A percentile compares a stretch with the other conserved stretches of the same genome.
phyloP scores from a whole-genome alignment of 1,140 invertebrate species.

The Drosophila parvula region DNA sequence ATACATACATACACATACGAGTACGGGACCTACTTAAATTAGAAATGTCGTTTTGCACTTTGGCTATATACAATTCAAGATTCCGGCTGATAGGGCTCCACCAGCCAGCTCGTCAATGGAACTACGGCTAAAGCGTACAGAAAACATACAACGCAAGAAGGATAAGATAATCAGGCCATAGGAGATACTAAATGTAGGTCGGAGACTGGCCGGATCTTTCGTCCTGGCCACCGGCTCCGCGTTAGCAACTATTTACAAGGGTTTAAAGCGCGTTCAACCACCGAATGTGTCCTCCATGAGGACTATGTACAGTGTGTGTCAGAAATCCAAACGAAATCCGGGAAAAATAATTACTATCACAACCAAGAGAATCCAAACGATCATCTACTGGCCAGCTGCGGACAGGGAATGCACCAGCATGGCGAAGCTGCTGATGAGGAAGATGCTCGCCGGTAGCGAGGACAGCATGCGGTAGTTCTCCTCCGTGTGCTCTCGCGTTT shows the following conservation, averaged over 20 bases:
- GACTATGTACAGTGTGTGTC: constrained; percentile 23
- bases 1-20: constrained; percentile 28
- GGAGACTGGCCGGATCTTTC: constrained; percentile 5
- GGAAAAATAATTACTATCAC: constrained; percentile 57
- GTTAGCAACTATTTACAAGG: constrained; percentile 49
- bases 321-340: constrained; percentile 17
- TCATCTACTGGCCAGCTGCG: constrained; percentile 34
- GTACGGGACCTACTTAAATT: constrained; percentile 52
- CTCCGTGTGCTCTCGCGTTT: constrained; percentile 89
- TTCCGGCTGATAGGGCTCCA: constrained; percentile 27
- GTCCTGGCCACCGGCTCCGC: neutral
- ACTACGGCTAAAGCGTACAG: constrained; percentile 23
- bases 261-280: constrained; percentile 50
- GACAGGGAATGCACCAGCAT: constrained; percentile 84
- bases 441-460: constrained; percentile 89
- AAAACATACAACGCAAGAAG: constrained; percentile 14
- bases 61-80: constrained; percentile 55
- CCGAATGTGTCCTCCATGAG: constrained; percentile 18
- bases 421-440: constrained; percentile 87
- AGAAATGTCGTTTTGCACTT: constrained; percentile 45
- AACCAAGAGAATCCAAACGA: constrained; percentile 54
- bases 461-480: constrained; percentile 89
- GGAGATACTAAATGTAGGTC: constrained; percentile 18
- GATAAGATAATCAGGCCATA: constrained; percentile 23
- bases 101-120: constrained; percentile 29